Conservation (phyloP, 2,113 vertebrate species). For the Peucedramus taeniatus region DNA sequence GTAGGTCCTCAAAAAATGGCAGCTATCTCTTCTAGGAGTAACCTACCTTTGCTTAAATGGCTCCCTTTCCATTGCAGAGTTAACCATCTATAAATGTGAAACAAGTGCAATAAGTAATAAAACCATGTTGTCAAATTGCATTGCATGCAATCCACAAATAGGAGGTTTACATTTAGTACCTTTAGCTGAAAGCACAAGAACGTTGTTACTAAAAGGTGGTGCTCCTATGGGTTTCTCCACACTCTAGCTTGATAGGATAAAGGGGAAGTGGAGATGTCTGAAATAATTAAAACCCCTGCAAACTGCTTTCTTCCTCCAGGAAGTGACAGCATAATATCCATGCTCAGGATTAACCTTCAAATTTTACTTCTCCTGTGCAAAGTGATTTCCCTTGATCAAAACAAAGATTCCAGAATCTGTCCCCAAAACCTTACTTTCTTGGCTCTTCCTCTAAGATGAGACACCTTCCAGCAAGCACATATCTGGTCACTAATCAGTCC, state of each 20-base stretch:
- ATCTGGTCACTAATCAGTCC: background rate
- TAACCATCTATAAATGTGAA: background rate
- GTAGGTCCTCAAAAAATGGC: background rate
- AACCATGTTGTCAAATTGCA: background rate
- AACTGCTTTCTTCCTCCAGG: fast-evolving
- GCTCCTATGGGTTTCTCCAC: background rate
- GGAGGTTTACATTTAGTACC: background rate
- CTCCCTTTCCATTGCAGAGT: background rate
- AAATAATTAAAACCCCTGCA: background rate
- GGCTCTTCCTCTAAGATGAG: background rate
- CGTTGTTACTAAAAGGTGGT: fast-evolving
- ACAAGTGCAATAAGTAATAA: background rate
- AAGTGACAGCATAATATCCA: background rate
- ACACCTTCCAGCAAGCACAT: background rate
- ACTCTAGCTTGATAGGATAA: background rate
- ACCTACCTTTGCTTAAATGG: background rate
- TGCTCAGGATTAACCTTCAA: background rate
- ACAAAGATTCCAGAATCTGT: background rate
- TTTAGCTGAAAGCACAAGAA: background rate
- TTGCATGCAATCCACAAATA: background rate
- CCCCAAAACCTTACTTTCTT: background rate
- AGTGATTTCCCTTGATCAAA: background rate
- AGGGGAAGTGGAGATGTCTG: background rate
- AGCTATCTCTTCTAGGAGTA: background rate
- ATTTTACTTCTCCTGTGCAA: background rate